A percentile compares a stretch with the other conserved stretches of the same genome.
These are phyloP conservation scores for Contarinia nasturtii DNA, from an alignment of 1,140 invertebrate species.

Conservation along the genomic window DNA sequence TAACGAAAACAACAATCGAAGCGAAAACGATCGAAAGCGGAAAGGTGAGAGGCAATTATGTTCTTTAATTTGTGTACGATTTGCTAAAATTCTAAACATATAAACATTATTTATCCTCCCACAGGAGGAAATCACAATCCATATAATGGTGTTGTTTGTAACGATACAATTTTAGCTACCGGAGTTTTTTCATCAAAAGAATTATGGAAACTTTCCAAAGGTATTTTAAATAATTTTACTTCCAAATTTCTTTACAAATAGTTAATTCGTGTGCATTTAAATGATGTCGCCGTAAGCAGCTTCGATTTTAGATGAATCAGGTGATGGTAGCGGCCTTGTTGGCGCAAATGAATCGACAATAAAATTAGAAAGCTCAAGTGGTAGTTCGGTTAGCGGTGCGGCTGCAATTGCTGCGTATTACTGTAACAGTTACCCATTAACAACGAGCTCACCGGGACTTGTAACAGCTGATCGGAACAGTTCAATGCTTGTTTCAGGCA, in stretches of 20 bases:
- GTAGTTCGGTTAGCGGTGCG: neutral
- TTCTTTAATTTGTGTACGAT: neutral
- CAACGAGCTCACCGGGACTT: slow-evolving; percentile 29
- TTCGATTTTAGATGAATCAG: slow-evolving; percentile 81
- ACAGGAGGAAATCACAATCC: slow-evolving; percentile 87
- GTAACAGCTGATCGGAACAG: slow-evolving; percentile 9
- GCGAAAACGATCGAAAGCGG: slow-evolving; percentile 58
- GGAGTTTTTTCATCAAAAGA: slow-evolving; percentile 97
- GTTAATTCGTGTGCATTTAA: no score
- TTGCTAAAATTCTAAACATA: neutral
- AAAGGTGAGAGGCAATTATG: slow-evolving; percentile 35
- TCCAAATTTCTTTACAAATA: no score
- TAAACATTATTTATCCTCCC: neutral
- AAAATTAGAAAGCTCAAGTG: slow-evolving; percentile 65
- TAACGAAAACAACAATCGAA: slow-evolving; percentile 40
- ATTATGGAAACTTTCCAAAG: slow-evolving; percentile 91
- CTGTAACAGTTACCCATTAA: slow-evolving; percentile 77
- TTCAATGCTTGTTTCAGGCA: slow-evolving; percentile 33
- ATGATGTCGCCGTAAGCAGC: no score
- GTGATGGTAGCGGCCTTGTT: slow-evolving; percentile 26
- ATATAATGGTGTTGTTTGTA: slow-evolving; percentile 93
- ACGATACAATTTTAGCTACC: slow-evolving; percentile 94
- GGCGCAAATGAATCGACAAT: slow-evolving; percentile 58
- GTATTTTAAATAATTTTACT: slow-evolving; percentile 37
- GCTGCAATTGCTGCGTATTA: slow-evolving; percentile 41